These are phyloP conservation scores for Ormyrus pomaceus DNA, from an alignment of 2,888 invertebrate genomes.

Conservation along the genomic window DNA sequence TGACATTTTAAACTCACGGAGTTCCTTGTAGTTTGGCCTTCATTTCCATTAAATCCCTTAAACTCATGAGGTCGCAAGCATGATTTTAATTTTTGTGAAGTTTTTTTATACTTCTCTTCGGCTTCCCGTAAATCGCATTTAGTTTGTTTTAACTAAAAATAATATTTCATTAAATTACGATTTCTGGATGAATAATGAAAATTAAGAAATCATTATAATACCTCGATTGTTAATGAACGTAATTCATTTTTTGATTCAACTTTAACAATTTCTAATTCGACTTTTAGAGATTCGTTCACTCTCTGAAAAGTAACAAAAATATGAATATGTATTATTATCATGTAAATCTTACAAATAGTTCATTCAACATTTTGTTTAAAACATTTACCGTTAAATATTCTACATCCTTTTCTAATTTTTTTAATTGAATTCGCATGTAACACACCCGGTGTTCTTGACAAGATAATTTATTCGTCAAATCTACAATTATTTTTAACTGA, in stretches of 20 bases:
- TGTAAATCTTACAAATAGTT: background rate
- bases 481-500: slow-evolving; percentile 59
- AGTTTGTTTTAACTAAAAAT: slow-evolving; percentile 61
- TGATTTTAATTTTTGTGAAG: slow-evolving; percentile 62
- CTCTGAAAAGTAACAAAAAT: slow-evolving; percentile 61
- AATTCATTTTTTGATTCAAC: slow-evolving; percentile 63
- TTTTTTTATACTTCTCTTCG: slow-evolving; percentile 62
- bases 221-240: slow-evolving; percentile 62
- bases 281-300: slow-evolving; percentile 65
- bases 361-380: slow-evolving; percentile 13
- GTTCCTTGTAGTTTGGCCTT: background rate
- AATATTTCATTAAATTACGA: background rate
- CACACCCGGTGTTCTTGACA: slow-evolving; percentile 57
- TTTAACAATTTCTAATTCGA: slow-evolving; percentile 60
- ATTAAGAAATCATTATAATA: slow-evolving; percentile 23
- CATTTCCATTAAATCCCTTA: background rate
- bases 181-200: slow-evolving; percentile 22
- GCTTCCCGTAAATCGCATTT: slow-evolving; percentile 43
- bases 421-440: slow-evolving; percentile 55
- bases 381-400: slow-evolving; percentile 65
- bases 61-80: too few species aligned
- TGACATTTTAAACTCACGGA: background rate
- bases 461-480: slow-evolving; percentile 61
- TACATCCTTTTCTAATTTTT: slow-evolving; percentile 66
- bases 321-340: too few species aligned